phyloP scores from a whole-genome alignment of 23 tunicate species.

The Halocynthia roretzi region DNA sequence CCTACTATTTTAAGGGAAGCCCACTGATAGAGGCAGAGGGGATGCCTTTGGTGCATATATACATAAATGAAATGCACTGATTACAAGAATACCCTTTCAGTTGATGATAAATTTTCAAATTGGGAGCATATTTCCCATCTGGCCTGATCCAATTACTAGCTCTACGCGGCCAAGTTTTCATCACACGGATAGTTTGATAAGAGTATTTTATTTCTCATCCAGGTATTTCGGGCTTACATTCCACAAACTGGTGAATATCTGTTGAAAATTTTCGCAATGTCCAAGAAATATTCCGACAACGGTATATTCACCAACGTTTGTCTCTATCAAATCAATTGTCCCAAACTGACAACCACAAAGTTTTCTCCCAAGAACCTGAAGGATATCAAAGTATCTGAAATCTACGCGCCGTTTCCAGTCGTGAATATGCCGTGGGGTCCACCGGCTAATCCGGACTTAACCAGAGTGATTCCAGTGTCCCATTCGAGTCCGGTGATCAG shows the following conservation, averaged over 20 bases:
- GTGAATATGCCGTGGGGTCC: constrained; percentile 33
- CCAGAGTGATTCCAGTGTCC: constrained; percentile 14
- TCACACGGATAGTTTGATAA: too few species aligned
- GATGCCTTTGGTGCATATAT: too few species aligned
- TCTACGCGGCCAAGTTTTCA: too few species aligned
- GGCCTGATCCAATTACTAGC: too few species aligned
- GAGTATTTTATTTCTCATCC: background rate
- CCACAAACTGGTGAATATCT: constrained; percentile 42
- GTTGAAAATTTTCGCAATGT: constrained; percentile 50
- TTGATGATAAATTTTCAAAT: too few species aligned
- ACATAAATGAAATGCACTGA: too few species aligned
- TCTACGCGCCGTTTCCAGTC: constrained; percentile 49
- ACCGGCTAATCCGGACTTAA: background rate
- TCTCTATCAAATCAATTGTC: constrained; percentile 56
- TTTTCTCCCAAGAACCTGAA: background rate
- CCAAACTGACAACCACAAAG: constrained; percentile 21
- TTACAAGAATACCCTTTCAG: too few species aligned
- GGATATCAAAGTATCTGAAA: background rate
- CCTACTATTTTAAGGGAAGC: too few species aligned
- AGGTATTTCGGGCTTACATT: constrained; percentile 41
- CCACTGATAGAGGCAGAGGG: too few species aligned
- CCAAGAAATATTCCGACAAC: constrained; percentile 44
- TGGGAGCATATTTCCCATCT: too few species aligned
- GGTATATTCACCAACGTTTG: constrained; percentile 44
- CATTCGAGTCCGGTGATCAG: constrained; percentile 45